Conservation (phyloP, 2,888 invertebrate species). For the Eubasilissa splendida region DNA sequence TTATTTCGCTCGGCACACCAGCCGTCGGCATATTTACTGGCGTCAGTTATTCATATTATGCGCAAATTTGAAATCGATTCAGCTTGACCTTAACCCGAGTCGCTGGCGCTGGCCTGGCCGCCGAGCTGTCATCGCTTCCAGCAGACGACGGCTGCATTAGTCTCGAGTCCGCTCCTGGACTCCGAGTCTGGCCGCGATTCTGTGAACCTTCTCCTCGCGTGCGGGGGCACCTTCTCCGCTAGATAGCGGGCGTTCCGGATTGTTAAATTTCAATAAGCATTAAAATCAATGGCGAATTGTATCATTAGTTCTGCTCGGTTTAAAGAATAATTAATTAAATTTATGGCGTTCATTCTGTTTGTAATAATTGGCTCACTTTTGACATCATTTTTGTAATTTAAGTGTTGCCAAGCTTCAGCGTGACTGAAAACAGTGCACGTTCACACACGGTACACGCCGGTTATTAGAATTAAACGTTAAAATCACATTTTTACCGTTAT, state of each 20-base stretch:
- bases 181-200: too few relatives aligned
- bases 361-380: too few relatives aligned
- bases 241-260: constrained; percentile 5
- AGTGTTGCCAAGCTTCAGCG: too few relatives aligned
- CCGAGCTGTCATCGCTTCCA: not conserved
- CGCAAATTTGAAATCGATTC: not conserved
- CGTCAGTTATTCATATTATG: not conserved
- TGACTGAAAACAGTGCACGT: too few relatives aligned
- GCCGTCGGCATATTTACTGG: not conserved
- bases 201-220: too few relatives aligned
- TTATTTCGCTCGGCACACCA: not conserved
- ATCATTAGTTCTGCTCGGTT: constrained; percentile 13
- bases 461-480: too few relatives aligned
- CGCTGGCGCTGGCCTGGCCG: not conserved
- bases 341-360: too few relatives aligned
- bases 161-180: not conserved
- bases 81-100: not conserved
- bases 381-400: too few relatives aligned
- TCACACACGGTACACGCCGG: too few relatives aligned
- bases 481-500: too few relatives aligned
- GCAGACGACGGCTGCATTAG: not conserved
- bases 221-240: not conserved
- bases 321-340: too few relatives aligned
- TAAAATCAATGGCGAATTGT: not conserved
- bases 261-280: constrained; percentile 13